Evolutionary conservation across 2,113 vertebrate species (phyloP), one percentile per base, ranked within the genome.

Genomic region (Erinaceus europaeus): DNA sequence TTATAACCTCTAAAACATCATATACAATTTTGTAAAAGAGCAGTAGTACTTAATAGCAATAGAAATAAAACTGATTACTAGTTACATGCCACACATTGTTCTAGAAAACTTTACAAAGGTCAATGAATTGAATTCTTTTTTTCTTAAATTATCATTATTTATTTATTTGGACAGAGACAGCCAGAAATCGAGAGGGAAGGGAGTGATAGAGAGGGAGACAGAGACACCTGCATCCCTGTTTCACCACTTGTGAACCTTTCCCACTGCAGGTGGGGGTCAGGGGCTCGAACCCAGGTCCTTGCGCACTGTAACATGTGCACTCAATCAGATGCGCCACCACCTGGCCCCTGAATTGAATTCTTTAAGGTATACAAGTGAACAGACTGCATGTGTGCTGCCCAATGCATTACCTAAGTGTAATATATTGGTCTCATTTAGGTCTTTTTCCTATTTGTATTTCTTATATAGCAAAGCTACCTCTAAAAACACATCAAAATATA

Each of bases 401-500:
- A 20, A 13, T 42, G 18, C 5, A 44, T 62, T 68, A 55, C 12
- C 21, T 80, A 67, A 85, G 64, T 5, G 29, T 15, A 91, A 57
- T 21, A 25, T 9, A 3, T n/a, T n/a, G n/a, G n/a, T n/a, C 67
- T 44, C 36, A 76, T 44, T 91, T 61, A 73, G 20, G 74, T 23
- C 7, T 76, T 82, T 71, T 79, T 27, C 65, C 13, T 84, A 61
- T 20, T 20, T 83, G 44, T 53, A 67, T 64, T 81, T 74, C 83
- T 67, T 83, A 86, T 9, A 65, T 12, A 62, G 53, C 65, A 86
- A 89, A 87, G 61, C 36, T 76, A 80, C 46, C 57, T 59, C 38
- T 83, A 81, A 91, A 88, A 61, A 57, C 20, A 52, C 32, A 32
- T 32, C 84, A 82, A 90, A 88, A 79, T 79, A 3, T 82, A 67